phyloP scores from a whole-genome alignment of 53 echinoderm and acorn worm species.

The Zoroaster sp. region DNA sequence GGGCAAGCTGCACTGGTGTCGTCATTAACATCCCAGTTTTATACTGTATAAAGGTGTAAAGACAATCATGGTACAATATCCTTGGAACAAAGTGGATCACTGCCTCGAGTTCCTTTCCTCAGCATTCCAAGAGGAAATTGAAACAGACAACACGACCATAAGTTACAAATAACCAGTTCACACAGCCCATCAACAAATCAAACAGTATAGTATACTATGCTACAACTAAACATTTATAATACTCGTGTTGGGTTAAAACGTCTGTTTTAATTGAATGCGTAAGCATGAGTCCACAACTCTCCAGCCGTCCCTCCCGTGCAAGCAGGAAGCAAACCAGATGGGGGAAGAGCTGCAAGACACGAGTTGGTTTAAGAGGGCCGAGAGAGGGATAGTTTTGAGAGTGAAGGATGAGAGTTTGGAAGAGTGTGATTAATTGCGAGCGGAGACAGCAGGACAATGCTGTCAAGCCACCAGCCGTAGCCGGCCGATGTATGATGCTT shows the following conservation, averaged over 20 bases:
- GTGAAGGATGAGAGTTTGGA: not conserved
- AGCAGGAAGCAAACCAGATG: conserved; percentile 9
- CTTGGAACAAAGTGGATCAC: not conserved
- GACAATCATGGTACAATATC: too few species aligned
- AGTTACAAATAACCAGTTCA: not conserved
- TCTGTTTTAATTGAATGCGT: conserved; percentile 18
- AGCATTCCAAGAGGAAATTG: not conserved
- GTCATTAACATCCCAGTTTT: too few species aligned
- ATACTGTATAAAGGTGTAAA: too few species aligned
- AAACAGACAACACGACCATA: not conserved
- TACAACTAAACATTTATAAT: too few species aligned
- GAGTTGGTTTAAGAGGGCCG: not conserved
- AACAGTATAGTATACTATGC: too few species aligned
- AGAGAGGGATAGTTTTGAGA: not conserved
- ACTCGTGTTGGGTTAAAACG: too few species aligned
- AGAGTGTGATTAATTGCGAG: conserved; percentile 40
- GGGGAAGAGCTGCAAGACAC: not conserved
- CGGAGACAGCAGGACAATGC: conserved; percentile 33
- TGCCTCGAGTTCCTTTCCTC: not conserved
- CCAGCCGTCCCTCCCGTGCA: not conserved
- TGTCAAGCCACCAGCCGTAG: conserved; percentile 27
- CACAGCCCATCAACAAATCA: not conserved
- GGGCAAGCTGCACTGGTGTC: too few species aligned
- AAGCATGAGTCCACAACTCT: conserved; percentile 4
- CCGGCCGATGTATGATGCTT: too few species aligned